Conservation (phyloP, 1,140 invertebrate genomes). For the Drosophila athabasca region DNA sequence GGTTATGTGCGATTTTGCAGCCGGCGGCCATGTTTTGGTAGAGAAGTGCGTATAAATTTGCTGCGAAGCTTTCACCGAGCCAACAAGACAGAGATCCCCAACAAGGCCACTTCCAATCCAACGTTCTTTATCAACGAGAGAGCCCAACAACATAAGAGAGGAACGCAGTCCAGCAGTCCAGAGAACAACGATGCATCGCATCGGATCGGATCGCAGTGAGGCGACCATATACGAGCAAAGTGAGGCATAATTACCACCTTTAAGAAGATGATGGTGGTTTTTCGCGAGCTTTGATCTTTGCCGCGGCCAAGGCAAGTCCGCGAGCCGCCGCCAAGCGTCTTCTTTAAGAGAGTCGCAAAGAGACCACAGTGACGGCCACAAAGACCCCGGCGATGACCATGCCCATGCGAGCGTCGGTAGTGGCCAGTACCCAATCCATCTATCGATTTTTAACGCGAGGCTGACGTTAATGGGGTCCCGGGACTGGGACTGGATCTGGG, state of each 20-base stretch:
- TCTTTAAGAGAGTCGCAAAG: constrained; percentile 27
- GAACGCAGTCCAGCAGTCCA: constrained; percentile 22
- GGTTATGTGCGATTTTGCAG: constrained; percentile 56
- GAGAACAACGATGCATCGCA: constrained; percentile 25
- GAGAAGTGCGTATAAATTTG: constrained; percentile 75
- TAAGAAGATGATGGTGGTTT: constrained; percentile 83
- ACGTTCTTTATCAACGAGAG: constrained; percentile 39
- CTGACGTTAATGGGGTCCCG: constrained; percentile 75
- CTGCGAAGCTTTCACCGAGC: constrained; percentile 74
- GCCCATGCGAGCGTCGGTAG: constrained; percentile 32
- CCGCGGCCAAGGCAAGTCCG: constrained; percentile 52
- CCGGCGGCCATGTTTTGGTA: constrained; percentile 68
- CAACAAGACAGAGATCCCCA: constrained; percentile 43
- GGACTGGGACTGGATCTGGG: constrained; percentile 5
- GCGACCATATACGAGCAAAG: constrained; percentile 49
- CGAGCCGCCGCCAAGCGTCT: constrained; percentile 21
- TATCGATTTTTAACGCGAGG: constrained; percentile 82
- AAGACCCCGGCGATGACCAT: neutral
- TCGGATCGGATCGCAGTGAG: constrained; percentile 4
- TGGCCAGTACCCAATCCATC: constrained; percentile 69
- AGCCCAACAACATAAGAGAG: neutral
- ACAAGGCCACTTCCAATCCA: constrained; percentile 37
- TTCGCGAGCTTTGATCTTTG: constrained; percentile 80
- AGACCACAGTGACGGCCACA: constrained; percentile 49
- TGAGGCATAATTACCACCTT: constrained; percentile 83